These are phyloP conservation scores for Drosophila subsilvestris DNA, from an alignment of 2,888 invertebrate genomes.

Conservation along the genomic window DNA sequence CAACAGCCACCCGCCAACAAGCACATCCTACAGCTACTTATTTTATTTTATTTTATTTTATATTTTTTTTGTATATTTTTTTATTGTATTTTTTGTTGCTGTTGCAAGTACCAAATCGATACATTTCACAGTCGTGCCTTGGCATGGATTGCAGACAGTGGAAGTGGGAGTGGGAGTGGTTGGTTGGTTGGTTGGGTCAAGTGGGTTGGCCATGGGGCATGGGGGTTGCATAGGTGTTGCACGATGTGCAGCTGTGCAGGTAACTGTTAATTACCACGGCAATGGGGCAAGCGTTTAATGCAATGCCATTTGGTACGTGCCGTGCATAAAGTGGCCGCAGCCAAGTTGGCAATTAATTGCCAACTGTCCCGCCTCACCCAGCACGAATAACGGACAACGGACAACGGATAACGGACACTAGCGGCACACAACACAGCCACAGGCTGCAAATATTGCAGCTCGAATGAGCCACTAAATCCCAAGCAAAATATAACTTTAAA, in stretches of 20 bases:
- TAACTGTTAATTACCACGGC: conserved; percentile 65
- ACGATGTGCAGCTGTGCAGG: conserved; percentile 31
- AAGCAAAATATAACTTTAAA: conserved; percentile 7
- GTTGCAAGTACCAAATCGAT: conserved; percentile 60
- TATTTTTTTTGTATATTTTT: conserved; percentile 14
- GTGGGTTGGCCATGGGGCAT: neutral
- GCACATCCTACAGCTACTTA: conserved; percentile 1
- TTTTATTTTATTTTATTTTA: conserved; percentile 1
- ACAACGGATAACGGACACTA: too few relatives aligned
- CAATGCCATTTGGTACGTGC: conserved; percentile 71
- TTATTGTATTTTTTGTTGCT: conserved; percentile 19
- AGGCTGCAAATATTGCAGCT: neutral
- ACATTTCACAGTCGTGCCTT: conserved; percentile 36
- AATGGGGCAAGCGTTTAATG: conserved; percentile 63
- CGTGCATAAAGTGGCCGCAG: conserved; percentile 64
- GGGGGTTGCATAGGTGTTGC: conserved; percentile 2
- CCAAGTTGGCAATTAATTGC: conserved; percentile 67
- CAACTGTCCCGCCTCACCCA: too few relatives aligned
- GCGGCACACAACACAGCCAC: conserved; percentile 2
- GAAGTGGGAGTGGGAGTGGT: neutral
- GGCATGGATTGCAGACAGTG: conserved; percentile 30
- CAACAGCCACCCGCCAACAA: neutral
- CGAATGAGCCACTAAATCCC: neutral
- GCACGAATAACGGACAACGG: too few relatives aligned
- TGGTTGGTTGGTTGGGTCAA: conserved; percentile 16